A percentile compares a stretch with the other conserved stretches of the same genome.
Evolutionary conservation across 2,888 invertebrate genomes (phyloP).

Genomic region (Ceraclea dissimilis): DNA sequence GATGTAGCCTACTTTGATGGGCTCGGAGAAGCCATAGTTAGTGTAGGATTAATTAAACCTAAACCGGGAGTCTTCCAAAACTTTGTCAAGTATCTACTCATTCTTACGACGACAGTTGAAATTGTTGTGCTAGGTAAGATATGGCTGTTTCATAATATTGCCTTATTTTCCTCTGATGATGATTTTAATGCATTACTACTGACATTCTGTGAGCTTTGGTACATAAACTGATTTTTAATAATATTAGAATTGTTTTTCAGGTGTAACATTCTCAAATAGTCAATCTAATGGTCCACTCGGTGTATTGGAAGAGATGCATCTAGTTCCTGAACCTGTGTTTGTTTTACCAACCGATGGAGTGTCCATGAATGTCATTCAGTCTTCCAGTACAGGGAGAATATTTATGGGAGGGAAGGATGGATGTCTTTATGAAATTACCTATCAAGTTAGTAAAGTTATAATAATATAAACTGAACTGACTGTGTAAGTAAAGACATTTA

Average conservation of each 20-base stretch:
- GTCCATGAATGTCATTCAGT: slow-evolving; percentile 72
- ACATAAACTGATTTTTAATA: no score
- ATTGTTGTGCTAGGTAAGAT: slow-evolving; percentile 77
- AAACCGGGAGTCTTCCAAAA: slow-evolving; percentile 82
- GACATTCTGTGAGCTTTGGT: no score
- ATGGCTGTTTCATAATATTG: no score
- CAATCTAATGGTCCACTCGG: slow-evolving; percentile 44
- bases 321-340: slow-evolving; percentile 92
- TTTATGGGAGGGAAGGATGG: slow-evolving; percentile 95
- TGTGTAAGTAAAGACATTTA: no score
- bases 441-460: slow-evolving; percentile 58
- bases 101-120: slow-evolving; percentile 91
- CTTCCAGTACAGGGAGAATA: slow-evolving; percentile 77
- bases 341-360: slow-evolving; percentile 85
- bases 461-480: no score
- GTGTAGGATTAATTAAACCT: slow-evolving; percentile 85
- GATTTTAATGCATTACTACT: no score
- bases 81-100: slow-evolving; percentile 84
- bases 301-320: slow-evolving; percentile 68
- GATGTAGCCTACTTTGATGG: slow-evolving; percentile 98
- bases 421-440: slow-evolving; percentile 87
- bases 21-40: slow-evolving; percentile 86
- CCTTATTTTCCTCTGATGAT: neutral
- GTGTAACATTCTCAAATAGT: slow-evolving; percentile 50
- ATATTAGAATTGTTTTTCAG: no score